Evolutionary conservation across 1,140 invertebrate species (phyloP).

Genomic region (Batillaria attramentaria): DNA sequence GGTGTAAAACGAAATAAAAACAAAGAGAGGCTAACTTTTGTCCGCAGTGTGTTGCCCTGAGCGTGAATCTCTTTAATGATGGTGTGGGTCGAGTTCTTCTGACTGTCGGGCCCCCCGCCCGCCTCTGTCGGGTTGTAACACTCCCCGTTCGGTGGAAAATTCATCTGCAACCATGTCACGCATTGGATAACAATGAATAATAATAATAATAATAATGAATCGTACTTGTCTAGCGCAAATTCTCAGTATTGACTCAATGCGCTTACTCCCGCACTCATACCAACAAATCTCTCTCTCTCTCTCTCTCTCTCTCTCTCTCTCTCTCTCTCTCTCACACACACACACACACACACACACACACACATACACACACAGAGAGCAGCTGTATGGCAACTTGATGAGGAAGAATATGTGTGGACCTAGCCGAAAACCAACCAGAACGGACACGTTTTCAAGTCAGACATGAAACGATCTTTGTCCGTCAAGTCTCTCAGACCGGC

Average conservation of each 20-base stretch:
- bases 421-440: too few relatives aligned
- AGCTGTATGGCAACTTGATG: not conserved
- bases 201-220: too few relatives aligned
- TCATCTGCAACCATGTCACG: conserved; percentile 7
- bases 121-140: conserved; percentile 54
- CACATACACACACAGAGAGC: not conserved
- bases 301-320: not conserved
- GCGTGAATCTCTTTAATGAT: conserved; percentile 34
- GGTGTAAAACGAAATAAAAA: too few relatives aligned
- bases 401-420: not conserved
- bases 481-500: too few relatives aligned
- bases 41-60: conserved; percentile 25
- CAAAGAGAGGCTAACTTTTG: too few relatives aligned
- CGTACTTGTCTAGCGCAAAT: too few relatives aligned
- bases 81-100: conserved; percentile 30
- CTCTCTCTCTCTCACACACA: not conserved
- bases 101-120: conserved; percentile 37
- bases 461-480: too few relatives aligned
- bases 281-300: too few relatives aligned
- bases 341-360: not conserved
- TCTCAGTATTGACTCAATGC: too few relatives aligned
- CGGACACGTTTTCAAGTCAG: too few relatives aligned
- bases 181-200: too few relatives aligned
- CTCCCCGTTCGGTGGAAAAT: conserved; percentile 32
- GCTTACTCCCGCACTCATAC: too few relatives aligned